Percentiles rank a stretch among this genome's conserved stretches.
These are phyloP conservation scores for Myotis pilosus DNA, from an alignment of 2,797 vertebrate species.

Conservation along the genomic window DNA sequence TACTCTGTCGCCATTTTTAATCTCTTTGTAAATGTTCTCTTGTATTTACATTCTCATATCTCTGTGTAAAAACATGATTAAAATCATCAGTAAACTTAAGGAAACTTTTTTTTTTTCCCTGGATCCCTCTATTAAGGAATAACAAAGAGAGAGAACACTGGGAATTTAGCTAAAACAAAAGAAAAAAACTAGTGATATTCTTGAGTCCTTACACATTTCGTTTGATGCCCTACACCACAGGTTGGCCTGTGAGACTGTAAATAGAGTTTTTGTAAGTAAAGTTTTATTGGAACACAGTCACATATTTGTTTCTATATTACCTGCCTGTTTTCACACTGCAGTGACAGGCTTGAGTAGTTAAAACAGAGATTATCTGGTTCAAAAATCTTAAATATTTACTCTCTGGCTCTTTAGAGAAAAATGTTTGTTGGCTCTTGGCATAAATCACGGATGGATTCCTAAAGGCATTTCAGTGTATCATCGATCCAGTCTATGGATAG, in stretches of 20 bases:
- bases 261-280: slow-evolving; percentile 1
- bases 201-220: neutral
- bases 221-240: neutral
- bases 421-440: neutral
- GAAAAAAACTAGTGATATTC: neutral
- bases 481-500: neutral
- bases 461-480: neutral
- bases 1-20: no score
- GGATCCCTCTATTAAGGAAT: neutral
- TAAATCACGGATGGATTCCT: neutral
- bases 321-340: neutral
- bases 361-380: neutral
- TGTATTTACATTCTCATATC: neutral
- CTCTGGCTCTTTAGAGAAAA: neutral
- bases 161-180: slow-evolving; percentile 25
- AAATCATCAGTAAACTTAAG: slow-evolving; percentile 30
- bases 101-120: neutral
- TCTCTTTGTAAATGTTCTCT: no score
- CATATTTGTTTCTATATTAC: neutral
- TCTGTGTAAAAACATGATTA: slow-evolving; percentile 55
- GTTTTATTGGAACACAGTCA: neutral
- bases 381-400: slow-evolving; percentile 33
- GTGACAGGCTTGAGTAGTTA: neutral
- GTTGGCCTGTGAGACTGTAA: neutral
- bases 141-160: neutral